A percentile compares a stretch with the other conserved stretches of the same genome.
These are phyloP conservation scores for Labia minor DNA, from an alignment of 2,888 invertebrate genomes.

Conservation along the genomic window DNA sequence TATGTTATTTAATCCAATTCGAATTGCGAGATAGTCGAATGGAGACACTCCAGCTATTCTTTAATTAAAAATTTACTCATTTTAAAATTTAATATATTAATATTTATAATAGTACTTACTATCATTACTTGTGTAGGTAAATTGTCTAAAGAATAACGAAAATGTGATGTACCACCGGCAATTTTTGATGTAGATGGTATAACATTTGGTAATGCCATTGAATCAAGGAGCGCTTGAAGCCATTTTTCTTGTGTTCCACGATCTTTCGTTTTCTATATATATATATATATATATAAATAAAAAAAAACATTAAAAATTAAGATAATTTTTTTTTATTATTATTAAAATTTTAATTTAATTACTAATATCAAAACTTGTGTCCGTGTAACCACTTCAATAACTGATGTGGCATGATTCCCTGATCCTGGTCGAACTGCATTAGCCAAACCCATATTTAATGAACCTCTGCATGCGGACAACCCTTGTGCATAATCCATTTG, in stretches of 20 bases:
- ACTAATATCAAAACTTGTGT: slow-evolving; percentile 39
- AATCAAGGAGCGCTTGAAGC: slow-evolving; percentile 41
- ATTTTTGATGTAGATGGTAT: slow-evolving; percentile 16
- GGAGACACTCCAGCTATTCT: too few relatives aligned
- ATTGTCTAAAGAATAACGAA: slow-evolving; percentile 37
- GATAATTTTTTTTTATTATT: too few relatives aligned
- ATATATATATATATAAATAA: too few relatives aligned
- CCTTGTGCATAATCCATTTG: slow-evolving; percentile 41
- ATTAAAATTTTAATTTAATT: slow-evolving; percentile 28
- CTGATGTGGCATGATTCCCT: slow-evolving; percentile 31
- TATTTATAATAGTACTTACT: slow-evolving; percentile 15
- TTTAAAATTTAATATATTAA: too few relatives aligned
- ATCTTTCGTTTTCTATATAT: slow-evolving; percentile 40
- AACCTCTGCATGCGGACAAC: slow-evolving; percentile 42
- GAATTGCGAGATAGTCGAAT: too few relatives aligned
- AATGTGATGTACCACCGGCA: slow-evolving; percentile 28
- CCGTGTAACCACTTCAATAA: slow-evolving; percentile 36
- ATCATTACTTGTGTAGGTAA: slow-evolving; percentile 24
- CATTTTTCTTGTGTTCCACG: slow-evolving; percentile 41
- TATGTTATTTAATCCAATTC: too few relatives aligned
- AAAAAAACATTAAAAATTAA: too few relatives aligned
- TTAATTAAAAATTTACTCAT: too few relatives aligned
- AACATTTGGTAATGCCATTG: slow-evolving; percentile 32
- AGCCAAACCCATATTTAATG: slow-evolving; percentile 41
- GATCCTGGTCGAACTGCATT: slow-evolving; percentile 36